A percentile compares a stretch with the other conserved stretches of the same genome.
Evolutionary conservation across 2,888 invertebrate genomes (phyloP).

Genomic region (Palloptera scutellata): DNA sequence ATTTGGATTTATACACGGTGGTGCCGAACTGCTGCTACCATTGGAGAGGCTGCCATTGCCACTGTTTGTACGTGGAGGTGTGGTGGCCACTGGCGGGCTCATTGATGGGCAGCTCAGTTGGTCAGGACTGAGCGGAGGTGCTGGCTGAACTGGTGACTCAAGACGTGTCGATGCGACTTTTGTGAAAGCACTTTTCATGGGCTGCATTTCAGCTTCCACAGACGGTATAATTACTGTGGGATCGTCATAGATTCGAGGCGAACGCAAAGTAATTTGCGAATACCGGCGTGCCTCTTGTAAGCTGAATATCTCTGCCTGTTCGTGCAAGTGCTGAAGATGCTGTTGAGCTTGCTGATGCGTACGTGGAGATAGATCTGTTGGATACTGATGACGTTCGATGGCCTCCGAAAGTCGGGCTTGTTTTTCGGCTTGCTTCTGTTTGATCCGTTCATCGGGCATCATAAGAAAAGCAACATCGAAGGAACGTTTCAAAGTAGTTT

Average conservation of each 20-base stretch:
- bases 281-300: constrained; percentile 56
- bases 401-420: constrained; percentile 66
- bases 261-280: constrained; percentile 57
- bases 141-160: constrained; percentile 71
- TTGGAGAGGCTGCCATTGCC: constrained; percentile 42
- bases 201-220: constrained; percentile 50
- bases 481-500: constrained; percentile 72
- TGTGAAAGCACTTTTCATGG: constrained; percentile 80
- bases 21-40: constrained; percentile 50
- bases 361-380: constrained; percentile 63
- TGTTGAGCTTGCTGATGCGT: constrained; percentile 38
- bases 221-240: constrained; percentile 59
- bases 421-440: constrained; percentile 62
- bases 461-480: constrained; percentile 92
- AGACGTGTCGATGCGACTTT: constrained; percentile 72
- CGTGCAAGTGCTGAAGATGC: constrained; percentile 41
- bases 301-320: constrained; percentile 50
- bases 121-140: constrained; percentile 78
- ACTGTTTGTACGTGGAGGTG: constrained; percentile 66
- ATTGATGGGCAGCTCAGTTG: constrained; percentile 80
- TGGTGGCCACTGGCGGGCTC: constrained; percentile 74
- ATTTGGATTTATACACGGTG: constrained; percentile 63
- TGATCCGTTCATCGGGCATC: constrained; percentile 82
- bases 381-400: constrained; percentile 58
- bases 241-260: constrained; percentile 62